phyloP scores from a whole-genome alignment of 1,140 invertebrate genomes.

The Heliconius himera region DNA sequence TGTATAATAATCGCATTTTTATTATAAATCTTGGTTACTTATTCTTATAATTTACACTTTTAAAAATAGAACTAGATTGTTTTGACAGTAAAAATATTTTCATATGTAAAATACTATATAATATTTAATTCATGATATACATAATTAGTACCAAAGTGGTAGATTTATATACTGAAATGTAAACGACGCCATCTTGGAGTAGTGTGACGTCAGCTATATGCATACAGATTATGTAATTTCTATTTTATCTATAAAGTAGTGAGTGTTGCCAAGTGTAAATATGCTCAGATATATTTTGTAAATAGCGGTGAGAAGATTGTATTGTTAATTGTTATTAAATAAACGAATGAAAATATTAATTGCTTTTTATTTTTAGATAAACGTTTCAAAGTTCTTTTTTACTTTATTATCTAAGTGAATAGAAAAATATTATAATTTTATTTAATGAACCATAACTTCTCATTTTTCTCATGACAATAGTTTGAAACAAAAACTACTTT shows the following conservation, averaged over 20 bases:
- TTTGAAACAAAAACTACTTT: no score
- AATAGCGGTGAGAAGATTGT: conserved; percentile 37
- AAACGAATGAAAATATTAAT: conserved; percentile 1
- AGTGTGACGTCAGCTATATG: neutral
- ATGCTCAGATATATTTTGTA: conserved; percentile 33
- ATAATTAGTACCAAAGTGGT: conserved; percentile 6
- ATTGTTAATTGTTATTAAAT: conserved; percentile 48
- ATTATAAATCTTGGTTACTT: neutral
- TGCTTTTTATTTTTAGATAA: no score
- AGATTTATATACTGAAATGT: neutral
- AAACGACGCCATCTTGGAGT: neutral
- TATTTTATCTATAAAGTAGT: neutral
- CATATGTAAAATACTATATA: neutral
- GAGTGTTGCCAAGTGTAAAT: conserved; percentile 30
- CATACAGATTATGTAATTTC: neutral
- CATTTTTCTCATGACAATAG: no score
- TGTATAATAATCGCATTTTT: neutral
- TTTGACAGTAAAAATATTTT: conserved; percentile 3
- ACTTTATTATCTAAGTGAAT: no score
- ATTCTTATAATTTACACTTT: neutral
- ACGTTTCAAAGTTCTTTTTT: no score
- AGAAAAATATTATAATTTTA: no score
- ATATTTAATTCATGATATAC: neutral
- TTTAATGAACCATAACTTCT: no score
- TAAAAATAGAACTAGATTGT: neutral